Base-by-base conservation (phyloP, 30 jellyfish, hydroid and myxozoan species). In the Clytia hemisphaerica region DNA sequence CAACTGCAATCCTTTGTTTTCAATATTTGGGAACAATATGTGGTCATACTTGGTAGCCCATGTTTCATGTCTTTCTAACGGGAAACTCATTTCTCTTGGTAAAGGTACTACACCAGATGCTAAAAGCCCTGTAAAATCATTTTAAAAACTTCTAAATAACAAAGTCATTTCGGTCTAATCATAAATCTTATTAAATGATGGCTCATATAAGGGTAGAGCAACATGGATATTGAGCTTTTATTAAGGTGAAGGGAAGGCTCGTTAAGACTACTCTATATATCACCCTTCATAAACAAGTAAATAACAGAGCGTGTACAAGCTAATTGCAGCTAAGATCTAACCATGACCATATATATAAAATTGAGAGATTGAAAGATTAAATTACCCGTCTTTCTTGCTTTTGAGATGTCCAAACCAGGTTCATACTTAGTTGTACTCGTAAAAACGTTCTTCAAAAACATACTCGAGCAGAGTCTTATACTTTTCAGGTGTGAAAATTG, bases 21-120 rank as follows among this genome's bases (percentile, higher is more conserved):
- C 25, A 58, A 45, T 18, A 58, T 58, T 25, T 6, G 98, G 98
- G 33, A 89, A 81, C 47, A 32, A 71, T 15, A 89, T 83, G 58
- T 31, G 77, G 73, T 76, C 95, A 58, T 89, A 89, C 37, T 61
- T 76, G 42, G 34, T 49, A 34, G 62, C 76, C 98, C 98, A 89
- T 37, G 76, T 84, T 22, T 76, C 83, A 37, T 68, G 61, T 26
- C 77, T 75, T 58, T 81, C 88, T 26, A 84, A 71, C 4, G 89
- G 78, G 38, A 89, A 89, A 59, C 93, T 89, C 95, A 89, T 89
- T 50, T 89, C 98, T 51, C 92, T 49, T 47, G 98, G 98, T 38
- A 89, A 79, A 25, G 95, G 95, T 3, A 76, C 44, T 32, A 80
- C 71, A 15, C 95, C 95, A 18, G 70, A 47, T 7, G 83, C 84